Evolutionary conservation across 2,113 vertebrate genomes (phyloP).

Genomic region (Thunnus thynnus): DNA sequence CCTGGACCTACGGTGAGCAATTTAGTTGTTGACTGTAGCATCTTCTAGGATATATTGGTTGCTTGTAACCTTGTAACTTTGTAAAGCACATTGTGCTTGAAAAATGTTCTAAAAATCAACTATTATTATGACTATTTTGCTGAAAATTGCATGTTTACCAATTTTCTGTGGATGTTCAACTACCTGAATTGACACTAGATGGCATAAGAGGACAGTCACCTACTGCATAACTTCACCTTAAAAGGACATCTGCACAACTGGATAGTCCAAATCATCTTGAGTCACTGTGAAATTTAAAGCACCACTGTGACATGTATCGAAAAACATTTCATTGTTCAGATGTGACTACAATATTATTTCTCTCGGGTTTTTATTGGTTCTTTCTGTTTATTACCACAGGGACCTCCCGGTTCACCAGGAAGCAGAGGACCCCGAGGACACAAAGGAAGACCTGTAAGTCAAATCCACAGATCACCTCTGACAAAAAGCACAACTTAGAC

Average conservation of each 20-base stretch:
- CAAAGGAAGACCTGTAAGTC: constrained; percentile 94
- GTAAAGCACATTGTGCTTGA: too few species aligned
- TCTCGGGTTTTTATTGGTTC: constrained; percentile 16
- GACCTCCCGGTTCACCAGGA: constrained; percentile 94
- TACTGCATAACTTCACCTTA: constrained; percentile 38
- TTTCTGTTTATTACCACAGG: constrained; percentile 82
- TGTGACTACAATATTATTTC: background rate
- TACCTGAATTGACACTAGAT: constrained; percentile 76
- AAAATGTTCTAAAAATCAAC: too few species aligned
- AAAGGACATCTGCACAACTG: background rate
- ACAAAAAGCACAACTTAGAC: background rate
- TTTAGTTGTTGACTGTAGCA: background rate
- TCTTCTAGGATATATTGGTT: background rate
- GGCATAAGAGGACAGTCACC: constrained; percentile 74
- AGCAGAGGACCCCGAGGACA: constrained; percentile 90
- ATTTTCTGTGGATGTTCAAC: constrained; percentile 4
- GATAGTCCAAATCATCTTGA: background rate
- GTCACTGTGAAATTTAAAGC: background rate
- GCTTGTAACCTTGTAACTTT: background rate
- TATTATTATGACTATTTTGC: too few species aligned
- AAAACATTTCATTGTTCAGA: background rate
- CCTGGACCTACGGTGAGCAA: constrained; percentile 91
- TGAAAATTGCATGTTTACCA: background rate
- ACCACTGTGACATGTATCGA: background rate
- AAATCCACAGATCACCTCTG: background rate